Base-by-base conservation (phyloP, 1,140 invertebrate species). In the Nasonia vitripennis region DNA sequence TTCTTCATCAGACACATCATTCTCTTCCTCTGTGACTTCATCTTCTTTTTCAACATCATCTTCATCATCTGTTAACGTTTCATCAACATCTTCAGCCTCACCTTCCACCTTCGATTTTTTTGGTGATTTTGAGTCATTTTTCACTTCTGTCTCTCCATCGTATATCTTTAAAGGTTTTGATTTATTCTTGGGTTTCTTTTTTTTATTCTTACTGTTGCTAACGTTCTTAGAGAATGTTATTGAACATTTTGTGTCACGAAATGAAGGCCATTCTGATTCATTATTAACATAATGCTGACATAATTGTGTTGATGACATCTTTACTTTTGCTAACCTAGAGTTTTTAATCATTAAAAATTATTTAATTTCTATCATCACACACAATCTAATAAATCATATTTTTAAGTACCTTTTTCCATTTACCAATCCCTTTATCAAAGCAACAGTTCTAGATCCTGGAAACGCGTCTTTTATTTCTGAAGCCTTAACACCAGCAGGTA, bases 381-480 rank as follows among this genome's bases (percentile, higher is more conserved):
- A 71, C 3, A 31, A 71, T 27, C 2, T 11, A 27, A 37, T 10
- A 45, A 37, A 75, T 73, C 6, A 71, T 31, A 83, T 73, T 89
- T 37, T 10, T 78, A 85, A 14, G 86, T 78, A 87, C 87, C 67
- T 75, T 88, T 86, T 7, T 86, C 81, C 73, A 86, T 67, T 31
- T 68, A 34, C 14, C n/a, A 31, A n/a, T n/a, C 71, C 77, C 81
- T 89, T 88, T 10, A 91, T 78, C 55, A 92, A 81, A 82, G 86
- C 87, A 77, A 89, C 68, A 20, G 88, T 86, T 27, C 62, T 1
- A 77, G 89, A 89, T 34, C 89, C 90, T 62, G 88, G 87, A 74
- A 91, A 87, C 34, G 86, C 87, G 77, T 82, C 78, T 67, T 71
- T 89, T 17, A 92, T 10, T 77, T 91, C 90, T 2, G 86, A 10